Evolutionary conservation across 2,113 vertebrate species (phyloP), one percentile per base, ranked within the genome.

Genomic region (Actenoides hombroni): DNA sequence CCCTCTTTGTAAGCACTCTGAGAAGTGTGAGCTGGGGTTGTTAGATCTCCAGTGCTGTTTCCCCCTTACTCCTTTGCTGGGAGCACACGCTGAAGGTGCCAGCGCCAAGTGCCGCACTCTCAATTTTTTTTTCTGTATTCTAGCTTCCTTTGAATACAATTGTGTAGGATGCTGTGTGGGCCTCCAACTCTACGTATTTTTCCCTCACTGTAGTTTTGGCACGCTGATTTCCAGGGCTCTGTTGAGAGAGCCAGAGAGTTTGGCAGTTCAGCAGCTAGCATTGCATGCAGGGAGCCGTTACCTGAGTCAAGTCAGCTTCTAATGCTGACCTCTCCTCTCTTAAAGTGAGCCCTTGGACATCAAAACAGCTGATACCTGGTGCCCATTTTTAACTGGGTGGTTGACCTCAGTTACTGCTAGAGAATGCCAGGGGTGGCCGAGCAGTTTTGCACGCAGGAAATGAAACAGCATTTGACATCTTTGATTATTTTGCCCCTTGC

Each of bases 171-270:
- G 29, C 31, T 63, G 6, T 46, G 44, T 86, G 59, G 1, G 1
- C 13, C 86, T 93, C 59, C 59, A 83, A 0, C 21, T 57, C 24
- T 3, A 2, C 8, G 0, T 49, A 5, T 10, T 85, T 89, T 75
- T 3, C 10, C 60, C 42, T 75, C 6, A 1, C 29, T 94, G 70
- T 16, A 37, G 16, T 35, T 31, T 75, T 61, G 35, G 25, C 33
- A 35, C 0, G 0, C 1, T 3, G 5, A 42, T 85, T 94, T 78
- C 56, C 80, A 67, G 35, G 1, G 4, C 37, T 88, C 13, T 49
- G 5, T 31, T 2, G 13, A 67, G 59, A 63, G 51, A 86, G 18
- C 10, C 13, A 8, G 59, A 13, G 57, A 21, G 53, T 33, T 28
- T 57, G 42, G 64, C n/a, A 31, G 20, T 19, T 56, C 4, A 77